Base-by-base conservation (phyloP, 2,888 invertebrate genomes). In the Ptycholaimellus sp. region DNA sequence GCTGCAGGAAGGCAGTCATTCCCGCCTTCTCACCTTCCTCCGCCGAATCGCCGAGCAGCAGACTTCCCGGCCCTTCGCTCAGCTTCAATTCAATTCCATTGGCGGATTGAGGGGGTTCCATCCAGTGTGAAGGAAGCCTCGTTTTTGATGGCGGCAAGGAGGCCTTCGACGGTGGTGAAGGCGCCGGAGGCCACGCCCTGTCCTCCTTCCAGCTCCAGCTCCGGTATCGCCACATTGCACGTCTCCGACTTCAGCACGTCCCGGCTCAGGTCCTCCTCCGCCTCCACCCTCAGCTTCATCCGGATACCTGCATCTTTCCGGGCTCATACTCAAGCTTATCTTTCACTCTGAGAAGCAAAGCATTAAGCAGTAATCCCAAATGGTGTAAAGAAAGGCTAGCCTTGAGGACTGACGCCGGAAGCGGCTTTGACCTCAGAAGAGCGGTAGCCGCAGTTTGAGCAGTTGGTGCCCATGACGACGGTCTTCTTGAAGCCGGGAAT, bases 401-500 rank as follows among this genome's bases (percentile, higher is more conserved):
- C n/a, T n/a, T n/a, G n/a, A n/a, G n/a, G n/a, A n/a, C n/a, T n/a
- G 25, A 90, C 72, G 0, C 87, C 87, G 16, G 76, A 70, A 0
- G 83, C 83, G 0, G 82, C 76, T 60, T 93, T 90, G 0, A 96
- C 85, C 67, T 96, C 96, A 57, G 82, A 93, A 2, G 87, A 83
- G 48, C 76, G 71, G 52, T 72, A 70, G 0, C 93, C 93, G 60
- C 96, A 96, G 0, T 58, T 57, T 14, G 87, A 85, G 59, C 96
- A 99, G 0, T 64, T 68, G 0, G 85, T 85, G 1, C 90, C 83
- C 93, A 96, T 96, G 41, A 99, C 82, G 0, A 96, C 74, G 0
- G 85, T 82, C 58, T 93, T 80, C 61, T 96, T 93, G 61, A 96
- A 99, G 59, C 83, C 75, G 0, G 96, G 96, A 55, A 96, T 82